A percentile compares a stretch with the other conserved stretches of the same genome.
Evolutionary conservation across 2,888 invertebrate genomes (phyloP).

Genomic region (Dynastes grantii): DNA sequence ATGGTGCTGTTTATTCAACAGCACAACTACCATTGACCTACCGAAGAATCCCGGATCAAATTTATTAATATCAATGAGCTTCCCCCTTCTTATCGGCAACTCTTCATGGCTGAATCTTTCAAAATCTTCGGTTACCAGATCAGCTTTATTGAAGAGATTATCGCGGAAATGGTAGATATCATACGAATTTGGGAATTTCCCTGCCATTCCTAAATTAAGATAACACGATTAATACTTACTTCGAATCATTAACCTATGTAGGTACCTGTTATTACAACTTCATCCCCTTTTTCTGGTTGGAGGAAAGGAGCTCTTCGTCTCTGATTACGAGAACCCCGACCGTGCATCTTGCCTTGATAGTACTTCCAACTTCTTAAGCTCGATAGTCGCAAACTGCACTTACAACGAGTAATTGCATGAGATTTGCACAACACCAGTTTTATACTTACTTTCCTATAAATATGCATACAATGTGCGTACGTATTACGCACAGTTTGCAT

Average conservation of each 20-base stretch:
- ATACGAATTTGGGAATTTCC: slow-evolving; percentile 85
- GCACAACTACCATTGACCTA: neutral
- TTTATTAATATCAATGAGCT: slow-evolving; percentile 73
- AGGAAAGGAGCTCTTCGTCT: no score
- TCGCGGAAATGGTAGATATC: slow-evolving; percentile 74
- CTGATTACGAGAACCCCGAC: neutral
- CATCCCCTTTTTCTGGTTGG: slow-evolving; percentile 74
- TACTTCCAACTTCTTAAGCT: no score
- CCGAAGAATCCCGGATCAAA: slow-evolving; percentile 75
- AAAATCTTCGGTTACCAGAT: slow-evolving; percentile 87
- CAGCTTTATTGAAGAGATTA: slow-evolving; percentile 77
- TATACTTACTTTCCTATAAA: no score
- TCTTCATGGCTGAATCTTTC: slow-evolving; percentile 83
- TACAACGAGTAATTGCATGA: no score
- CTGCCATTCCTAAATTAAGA: slow-evolving; percentile 74
- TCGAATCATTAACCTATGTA: neutral
- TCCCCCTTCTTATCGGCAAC: slow-evolving; percentile 78
- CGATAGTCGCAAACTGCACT: no score
- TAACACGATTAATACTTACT: neutral
- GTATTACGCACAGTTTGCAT: no score
- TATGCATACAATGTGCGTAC: no score
- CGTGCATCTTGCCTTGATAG: no score
- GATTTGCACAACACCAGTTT: no score
- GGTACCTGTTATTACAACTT: slow-evolving; percentile 76
- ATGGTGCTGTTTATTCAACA: no score